Evolutionary conservation across 2,888 invertebrate species (phyloP), one percentile per base, ranked within the genome.

Genomic region (Eudasyphora cyanicolor): DNA sequence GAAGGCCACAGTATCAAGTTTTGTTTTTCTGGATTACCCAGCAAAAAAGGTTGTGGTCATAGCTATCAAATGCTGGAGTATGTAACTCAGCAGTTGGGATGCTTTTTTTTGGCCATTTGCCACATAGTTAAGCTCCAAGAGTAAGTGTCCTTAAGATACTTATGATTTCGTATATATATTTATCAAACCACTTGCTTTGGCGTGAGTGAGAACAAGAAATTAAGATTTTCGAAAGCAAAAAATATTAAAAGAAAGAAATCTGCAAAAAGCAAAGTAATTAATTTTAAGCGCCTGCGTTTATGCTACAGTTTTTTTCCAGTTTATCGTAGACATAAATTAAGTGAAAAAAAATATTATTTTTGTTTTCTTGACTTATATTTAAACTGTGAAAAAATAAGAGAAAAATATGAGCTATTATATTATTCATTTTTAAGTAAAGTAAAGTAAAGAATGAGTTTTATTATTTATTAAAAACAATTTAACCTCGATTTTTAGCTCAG

Each of bases 361-460:
- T n/a, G n/a, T n/a, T n/a, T n/a, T n/a, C n/a, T n/a, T n/a, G n/a
- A n/a, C n/a, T n/a, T n/a, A n/a, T n/a, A n/a, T n/a, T n/a, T n/a
- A n/a, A n/a, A n/a, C n/a, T n/a, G n/a, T n/a, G n/a, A n/a, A n/a
- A n/a, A n/a, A n/a, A n/a, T n/a, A n/a, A n/a, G n/a, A n/a, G n/a
- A n/a, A n/a, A n/a, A n/a, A n/a, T n/a, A n/a, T n/a, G n/a, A n/a
- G n/a, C n/a, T n/a, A n/a, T n/a, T n/a, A n/a, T n/a, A n/a, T n/a
- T n/a, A n/a, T n/a, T n/a, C n/a, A n/a, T n/a, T n/a, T n/a, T n/a
- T n/a, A n/a, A n/a, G n/a, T n/a, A n/a, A n/a, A n/a, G n/a, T n/a
- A n/a, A n/a, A n/a, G n/a, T n/a, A n/a, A n/a, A n/a, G n/a, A 82
- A 82, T 57, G 73, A 69, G 69, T 69, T 77, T 14, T 10, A 45